A percentile compares a stretch with the other conserved stretches of the same genome.
Conservation (phyloP, 1,140 invertebrate genomes). For the Rhopalosiphum padi region DNA sequence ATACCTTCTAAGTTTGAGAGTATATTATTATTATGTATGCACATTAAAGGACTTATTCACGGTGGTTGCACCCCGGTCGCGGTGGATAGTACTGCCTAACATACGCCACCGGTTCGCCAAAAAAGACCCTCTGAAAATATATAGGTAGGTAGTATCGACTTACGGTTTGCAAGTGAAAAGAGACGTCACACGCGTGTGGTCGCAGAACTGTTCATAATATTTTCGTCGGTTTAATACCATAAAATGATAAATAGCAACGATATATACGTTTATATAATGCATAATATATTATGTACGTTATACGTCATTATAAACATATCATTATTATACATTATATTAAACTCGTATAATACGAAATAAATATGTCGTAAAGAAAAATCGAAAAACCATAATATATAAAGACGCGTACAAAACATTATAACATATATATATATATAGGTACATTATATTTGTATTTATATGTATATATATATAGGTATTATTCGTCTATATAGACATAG, state of each 20-base stretch:
- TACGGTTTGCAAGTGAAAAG: background rate
- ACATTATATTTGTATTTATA: background rate
- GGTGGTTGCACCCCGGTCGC: too few species aligned
- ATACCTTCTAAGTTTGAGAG: background rate
- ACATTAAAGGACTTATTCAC: background rate
- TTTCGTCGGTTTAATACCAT: background rate
- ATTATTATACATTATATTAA: background rate
- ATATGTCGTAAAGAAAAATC: constrained; percentile 11
- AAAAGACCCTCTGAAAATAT: too few species aligned
- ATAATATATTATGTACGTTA: background rate
- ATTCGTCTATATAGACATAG: background rate
- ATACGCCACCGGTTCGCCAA: too few species aligned
- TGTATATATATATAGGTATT: background rate
- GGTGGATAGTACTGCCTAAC: too few species aligned
- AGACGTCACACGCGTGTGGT: constrained; percentile 20
- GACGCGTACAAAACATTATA: background rate
- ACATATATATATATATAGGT: background rate
- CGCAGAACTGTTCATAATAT: background rate
- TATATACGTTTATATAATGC: background rate
- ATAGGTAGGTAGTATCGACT: background rate
- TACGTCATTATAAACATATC: background rate
- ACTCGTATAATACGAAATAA: background rate
- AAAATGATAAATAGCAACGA: background rate
- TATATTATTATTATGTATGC: background rate
- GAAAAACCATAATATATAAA: background rate